Evolutionary conservation across 2,888 invertebrate species (phyloP), one percentile per base, ranked within the genome.

Genomic region (Harpagoxenus sublaevis): DNA sequence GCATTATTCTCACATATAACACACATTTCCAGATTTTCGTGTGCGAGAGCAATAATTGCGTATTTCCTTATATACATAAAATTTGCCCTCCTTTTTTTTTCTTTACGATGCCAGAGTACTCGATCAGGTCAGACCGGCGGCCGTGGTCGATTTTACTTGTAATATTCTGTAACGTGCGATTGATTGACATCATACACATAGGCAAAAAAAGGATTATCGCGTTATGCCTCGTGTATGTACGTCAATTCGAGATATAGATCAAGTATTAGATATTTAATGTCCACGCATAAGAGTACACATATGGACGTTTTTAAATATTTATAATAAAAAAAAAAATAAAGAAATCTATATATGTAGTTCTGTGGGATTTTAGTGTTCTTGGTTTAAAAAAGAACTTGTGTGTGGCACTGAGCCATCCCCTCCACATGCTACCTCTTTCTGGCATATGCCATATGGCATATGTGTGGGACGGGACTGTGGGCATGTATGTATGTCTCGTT

Each of bases 241-340:
- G 84, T 85, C 89, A 86, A 87, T 87, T 92, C 88, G 87, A 90
- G 74, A 89, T 78, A 39, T 87, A 92, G 86, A 89, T 88, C 79
- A 87, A 92, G 83, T 88, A 89, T 75, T 85, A 70, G 71, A 79
- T 92, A 91, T 93, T 88, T 91, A 55, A 92, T 92, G 91, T 89
- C 90, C 84, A 89, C 75, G 83, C 81, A 89, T 86, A 85, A 89
- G 48, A 89, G 85, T 88, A 92, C 88, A 91, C 87, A 79, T 60
- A 91, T 88, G 88, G 92, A 92, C 91, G 93, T 94, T 94, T 94
- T 94, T 93, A 91, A 93, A 93, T 94, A 94, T 94, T 94, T 94
- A 93, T 94, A 94, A 93, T 93, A 94, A 94, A 94, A 78, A 94
- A 94, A 94, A 78, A 91, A 91, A 91, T 89, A 88, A 85, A 92